Evolutionary conservation across 2,113 vertebrate genomes (phyloP).

Genomic region (Calyptommatus sinebrachiatus): DNA sequence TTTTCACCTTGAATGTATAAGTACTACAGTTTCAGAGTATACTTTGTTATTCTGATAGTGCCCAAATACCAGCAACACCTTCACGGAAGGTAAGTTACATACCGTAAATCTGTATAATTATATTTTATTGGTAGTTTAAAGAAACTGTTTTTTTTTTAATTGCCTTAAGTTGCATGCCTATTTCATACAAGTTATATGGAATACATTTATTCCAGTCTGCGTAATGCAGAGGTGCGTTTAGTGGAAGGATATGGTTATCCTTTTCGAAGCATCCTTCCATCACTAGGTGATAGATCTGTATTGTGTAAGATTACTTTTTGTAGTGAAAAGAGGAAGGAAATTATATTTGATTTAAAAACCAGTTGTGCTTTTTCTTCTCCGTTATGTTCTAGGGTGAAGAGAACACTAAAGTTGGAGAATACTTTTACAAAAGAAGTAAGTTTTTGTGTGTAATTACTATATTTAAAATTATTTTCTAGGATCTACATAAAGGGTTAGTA

Average conservation of each 20-base stretch:
- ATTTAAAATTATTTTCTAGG: not conserved
- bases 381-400: conserved; percentile 76
- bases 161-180: conserved; percentile 22
- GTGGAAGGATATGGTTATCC: not conserved
- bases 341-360: conserved; percentile 13
- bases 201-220: conserved; percentile 10
- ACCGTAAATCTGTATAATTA: conserved; percentile 32
- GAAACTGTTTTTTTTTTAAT: conserved; percentile 25
- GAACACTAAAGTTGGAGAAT: conserved; percentile 69
- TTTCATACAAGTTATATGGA: conserved; percentile 30
- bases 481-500: conserved; percentile 8
- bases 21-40: conserved; percentile 49
- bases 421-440: conserved; percentile 69
- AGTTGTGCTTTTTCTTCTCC: conserved; percentile 11
- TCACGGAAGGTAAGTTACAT: conserved; percentile 48
- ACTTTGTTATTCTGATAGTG: conserved; percentile 45
- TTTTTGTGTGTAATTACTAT: conserved; percentile 41
- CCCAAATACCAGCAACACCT: conserved; percentile 49
- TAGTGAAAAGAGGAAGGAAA: conserved; percentile 23
- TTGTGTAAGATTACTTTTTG: conserved; percentile 26
- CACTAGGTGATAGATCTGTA: conserved; percentile 28
- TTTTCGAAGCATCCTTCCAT: not conserved
- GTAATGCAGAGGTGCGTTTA: conserved; percentile 36
- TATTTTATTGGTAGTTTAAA: conserved; percentile 33
- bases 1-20: conserved; percentile 63